phyloP scores from a whole-genome alignment of 1,140 invertebrate species.

The Bicyclus anynana region DNA sequence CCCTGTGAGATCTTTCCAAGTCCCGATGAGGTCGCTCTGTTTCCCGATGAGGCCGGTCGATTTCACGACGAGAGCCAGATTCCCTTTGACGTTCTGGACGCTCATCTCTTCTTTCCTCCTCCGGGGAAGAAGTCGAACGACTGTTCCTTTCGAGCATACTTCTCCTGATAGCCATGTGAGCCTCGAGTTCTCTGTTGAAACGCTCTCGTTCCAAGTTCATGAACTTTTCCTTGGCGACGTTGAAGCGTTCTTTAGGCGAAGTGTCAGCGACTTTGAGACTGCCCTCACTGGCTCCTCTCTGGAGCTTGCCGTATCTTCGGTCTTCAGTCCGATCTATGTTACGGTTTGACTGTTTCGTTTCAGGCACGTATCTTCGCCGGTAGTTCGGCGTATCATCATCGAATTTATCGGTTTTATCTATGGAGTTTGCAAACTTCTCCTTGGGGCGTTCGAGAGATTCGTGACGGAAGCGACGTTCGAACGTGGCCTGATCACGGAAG shows the following conservation, averaged over 20 bases:
- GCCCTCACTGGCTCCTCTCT: constrained; percentile 63
- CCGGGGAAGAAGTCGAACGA: constrained; percentile 73
- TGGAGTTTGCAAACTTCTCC: constrained; percentile 22
- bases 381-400: constrained; percentile 51
- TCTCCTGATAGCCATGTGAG: constrained; percentile 70
- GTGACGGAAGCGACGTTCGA: constrained; percentile 63
- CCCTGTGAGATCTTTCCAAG: constrained; percentile 59
- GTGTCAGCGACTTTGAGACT: constrained; percentile 67
- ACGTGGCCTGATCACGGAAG: constrained; percentile 57
- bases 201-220: constrained; percentile 85
- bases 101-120: constrained; percentile 69
- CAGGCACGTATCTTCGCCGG: constrained; percentile 57
- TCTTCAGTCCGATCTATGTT: constrained; percentile 66
- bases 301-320: constrained; percentile 60
- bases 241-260: constrained; percentile 86
- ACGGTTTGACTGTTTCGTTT: constrained; percentile 63
- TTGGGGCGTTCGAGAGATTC: constrained; percentile 59
- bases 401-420: constrained; percentile 55
- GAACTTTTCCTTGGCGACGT: constrained; percentile 91
- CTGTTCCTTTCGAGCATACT: constrained; percentile 72
- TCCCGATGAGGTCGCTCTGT: constrained; percentile 61
- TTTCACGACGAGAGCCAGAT: constrained; percentile 56
- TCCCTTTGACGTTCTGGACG: constrained; percentile 65
- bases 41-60: constrained; percentile 65
- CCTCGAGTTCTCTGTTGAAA: constrained; percentile 76